Evolutionary conservation across 1,140 invertebrate species (phyloP).

Genomic region (Ceratoteleas bidentatus): DNA sequence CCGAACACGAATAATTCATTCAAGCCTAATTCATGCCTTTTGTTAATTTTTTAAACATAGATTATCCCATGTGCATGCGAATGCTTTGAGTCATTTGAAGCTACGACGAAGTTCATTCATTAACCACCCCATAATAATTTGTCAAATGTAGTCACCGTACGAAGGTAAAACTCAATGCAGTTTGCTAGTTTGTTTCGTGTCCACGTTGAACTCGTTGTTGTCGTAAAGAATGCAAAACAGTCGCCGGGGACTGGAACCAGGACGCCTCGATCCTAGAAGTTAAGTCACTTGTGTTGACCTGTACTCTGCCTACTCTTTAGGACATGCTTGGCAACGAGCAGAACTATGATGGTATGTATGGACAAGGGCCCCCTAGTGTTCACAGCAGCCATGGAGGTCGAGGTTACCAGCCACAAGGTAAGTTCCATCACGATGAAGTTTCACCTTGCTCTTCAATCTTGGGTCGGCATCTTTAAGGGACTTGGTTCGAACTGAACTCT

Average conservation of each 20-base stretch:
- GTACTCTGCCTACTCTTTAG: constrained; percentile 85
- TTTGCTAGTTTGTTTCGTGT: constrained; percentile 18
- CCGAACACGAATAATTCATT: constrained; percentile 9
- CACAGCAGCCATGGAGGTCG: constrained; percentile 88
- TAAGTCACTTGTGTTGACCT: constrained; percentile 82
- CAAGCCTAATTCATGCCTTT: constrained; percentile 8
- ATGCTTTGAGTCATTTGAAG: constrained; percentile 70
- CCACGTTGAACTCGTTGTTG: constrained; percentile 30
- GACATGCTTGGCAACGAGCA: constrained; percentile 96
- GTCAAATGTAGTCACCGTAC: constrained; percentile 19
- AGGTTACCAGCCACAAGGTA: constrained; percentile 92
- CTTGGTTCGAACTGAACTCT: constrained; percentile 7
- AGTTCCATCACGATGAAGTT: constrained; percentile 57
- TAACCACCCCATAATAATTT: constrained; percentile 45
- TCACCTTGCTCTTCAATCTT: constrained; percentile 11
- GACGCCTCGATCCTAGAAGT: constrained; percentile 53
- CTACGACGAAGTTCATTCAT: constrained; percentile 39
- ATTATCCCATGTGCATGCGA: constrained; percentile 73
- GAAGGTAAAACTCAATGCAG: constrained; percentile 43
- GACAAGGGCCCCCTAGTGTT: constrained; percentile 90
- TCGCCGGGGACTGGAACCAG: constrained; percentile 18
- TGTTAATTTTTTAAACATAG: constrained; percentile 31
- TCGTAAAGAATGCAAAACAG: constrained; percentile 15
- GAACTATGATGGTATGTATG: constrained; percentile 95
- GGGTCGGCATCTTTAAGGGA: constrained; percentile 18